These are phyloP conservation scores for Myrmecobius fasciatus DNA, from an alignment of 2,113 vertebrate genomes.

Conservation along the genomic window DNA sequence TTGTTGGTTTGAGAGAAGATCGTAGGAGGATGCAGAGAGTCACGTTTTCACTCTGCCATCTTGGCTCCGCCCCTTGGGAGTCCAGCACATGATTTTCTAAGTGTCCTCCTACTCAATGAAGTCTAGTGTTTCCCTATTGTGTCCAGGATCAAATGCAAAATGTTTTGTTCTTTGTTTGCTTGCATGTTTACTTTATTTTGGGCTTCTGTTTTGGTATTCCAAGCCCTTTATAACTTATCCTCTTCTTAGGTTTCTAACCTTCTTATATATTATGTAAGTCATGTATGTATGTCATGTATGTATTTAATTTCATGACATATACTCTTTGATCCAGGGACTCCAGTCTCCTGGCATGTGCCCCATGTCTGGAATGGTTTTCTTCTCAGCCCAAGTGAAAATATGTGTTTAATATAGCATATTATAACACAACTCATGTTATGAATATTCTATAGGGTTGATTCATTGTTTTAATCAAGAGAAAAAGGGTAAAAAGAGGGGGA, in stretches of 20 bases:
- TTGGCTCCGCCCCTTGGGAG: too few relatives aligned
- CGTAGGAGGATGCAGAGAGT: too few relatives aligned
- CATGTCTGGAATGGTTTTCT: not conserved
- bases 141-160: not conserved
- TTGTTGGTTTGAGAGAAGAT: too few relatives aligned
- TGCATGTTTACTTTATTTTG: too few relatives aligned
- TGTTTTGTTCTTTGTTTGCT: not conserved
- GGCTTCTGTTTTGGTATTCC: not conserved
- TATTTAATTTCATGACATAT: not conserved
- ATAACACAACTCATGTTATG: conserved; percentile 56
- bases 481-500: not conserved
- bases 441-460: not conserved
- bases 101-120: not conserved
- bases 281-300: too few relatives aligned
- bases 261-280: not conserved
- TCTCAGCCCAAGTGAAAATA: not conserved
- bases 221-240: not conserved
- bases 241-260: not conserved
- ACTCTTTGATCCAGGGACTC: not conserved
- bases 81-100: not conserved
- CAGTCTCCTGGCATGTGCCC: not conserved
- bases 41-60: too few relatives aligned
- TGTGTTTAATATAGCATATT: too few relatives aligned
- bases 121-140: not conserved
- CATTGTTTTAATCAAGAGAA: not conserved